Evolutionary conservation across 2,113 vertebrate genomes (phyloP).

Genomic region (Raja brachyura): DNA sequence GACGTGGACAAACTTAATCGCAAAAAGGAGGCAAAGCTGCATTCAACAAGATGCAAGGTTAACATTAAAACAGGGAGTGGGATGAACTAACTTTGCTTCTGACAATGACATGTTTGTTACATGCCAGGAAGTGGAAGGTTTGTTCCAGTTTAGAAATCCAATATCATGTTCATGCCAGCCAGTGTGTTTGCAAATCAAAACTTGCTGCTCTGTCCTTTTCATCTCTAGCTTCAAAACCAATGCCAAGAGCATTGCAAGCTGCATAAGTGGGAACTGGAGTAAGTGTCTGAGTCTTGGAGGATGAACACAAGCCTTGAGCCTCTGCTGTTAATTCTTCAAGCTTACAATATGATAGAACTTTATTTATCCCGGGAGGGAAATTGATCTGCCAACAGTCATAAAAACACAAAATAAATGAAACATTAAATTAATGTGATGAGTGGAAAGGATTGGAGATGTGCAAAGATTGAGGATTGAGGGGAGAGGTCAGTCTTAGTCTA

Average conservation of each 20-base stretch:
- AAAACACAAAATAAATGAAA: too few relatives aligned
- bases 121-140: neutral
- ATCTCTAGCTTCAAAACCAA: neutral
- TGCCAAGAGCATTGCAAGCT: neutral
- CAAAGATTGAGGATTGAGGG: too few relatives aligned
- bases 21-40: slow-evolving; percentile 68
- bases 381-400: too few relatives aligned
- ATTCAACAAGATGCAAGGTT: slow-evolving; percentile 40
- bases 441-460: too few relatives aligned
- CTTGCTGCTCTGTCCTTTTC: neutral
- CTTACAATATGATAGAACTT: neutral
- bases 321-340: neutral
- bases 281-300: neutral
- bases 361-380: too few relatives aligned
- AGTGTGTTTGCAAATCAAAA: neutral
- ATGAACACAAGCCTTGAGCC: neutral
- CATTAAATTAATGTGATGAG: too few relatives aligned
- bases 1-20: slow-evolving; percentile 46
- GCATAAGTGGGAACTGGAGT: neutral
- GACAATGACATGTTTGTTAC: neutral
- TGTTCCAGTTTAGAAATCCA: neutral
- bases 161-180: neutral
- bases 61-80: neutral
- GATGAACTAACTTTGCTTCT: neutral
- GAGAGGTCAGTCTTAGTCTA: too few relatives aligned